Base-by-base conservation (phyloP, 1,140 invertebrate genomes). In the Philaenus spumarius region DNA sequence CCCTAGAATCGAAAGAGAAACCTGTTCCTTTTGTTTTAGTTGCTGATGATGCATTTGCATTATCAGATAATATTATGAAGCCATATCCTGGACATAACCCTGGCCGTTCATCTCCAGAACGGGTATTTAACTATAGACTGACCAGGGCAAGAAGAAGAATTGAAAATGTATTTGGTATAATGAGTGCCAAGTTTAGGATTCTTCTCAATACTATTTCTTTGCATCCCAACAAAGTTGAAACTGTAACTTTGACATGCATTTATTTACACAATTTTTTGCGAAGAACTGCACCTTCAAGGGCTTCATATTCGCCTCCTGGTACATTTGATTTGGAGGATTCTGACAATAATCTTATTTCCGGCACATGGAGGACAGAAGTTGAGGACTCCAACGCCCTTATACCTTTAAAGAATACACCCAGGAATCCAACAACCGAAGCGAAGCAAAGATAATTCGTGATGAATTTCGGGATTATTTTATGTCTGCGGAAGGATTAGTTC, bases 101-200 rank as follows among this genome's bases (percentile, higher is more conserved):
- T 46, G 46, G 62, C 23, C 54, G 55, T 20, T 60, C 66, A 15
- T 23, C 62, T 19, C 55, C 71, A 57, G 60, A 61, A 51, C 64
- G 7, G 26, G 15, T 71, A 40, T 74, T 67, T 60, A 73, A 76
- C 58, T 75, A 72, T 61, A 58, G 65, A 55, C 52, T 66, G 39
- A 55, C 55, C 23, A 30, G 66, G 46, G 68, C 66, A 11, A 43
- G 67, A 42, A 42, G 66, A 26, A 63, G 68, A 15, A 63, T 74
- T 11, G 73, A 77, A 60, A 75, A 75, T 63, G 66, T 67, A 9
- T 77, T 76, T 68, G 72, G 73, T 9, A 71, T 74, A 45, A 60
- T 80, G 22, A 58, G 69, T 4, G 64, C 68, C 23, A 66, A 68
- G 40, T 78, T 73, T 64, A 62, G 73, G 64, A 67, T 77, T 47